Conservation (phyloP, 2,113 vertebrate genomes). For the Oreocharis arfaki region DNA sequence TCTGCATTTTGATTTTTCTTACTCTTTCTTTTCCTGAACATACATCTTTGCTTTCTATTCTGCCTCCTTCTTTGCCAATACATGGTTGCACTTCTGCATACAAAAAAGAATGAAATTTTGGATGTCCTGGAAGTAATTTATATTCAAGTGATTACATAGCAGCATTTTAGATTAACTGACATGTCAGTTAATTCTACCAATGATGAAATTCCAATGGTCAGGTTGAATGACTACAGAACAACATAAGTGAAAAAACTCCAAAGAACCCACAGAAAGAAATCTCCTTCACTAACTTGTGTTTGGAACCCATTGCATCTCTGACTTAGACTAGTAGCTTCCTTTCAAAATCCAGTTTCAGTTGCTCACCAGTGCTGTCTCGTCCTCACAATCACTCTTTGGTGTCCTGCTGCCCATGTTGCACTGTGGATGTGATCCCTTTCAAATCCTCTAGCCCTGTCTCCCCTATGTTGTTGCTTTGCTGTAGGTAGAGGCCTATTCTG, state of each 20-base stretch:
- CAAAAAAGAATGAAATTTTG: neutral
- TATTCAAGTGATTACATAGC: neutral
- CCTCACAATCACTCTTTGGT: neutral
- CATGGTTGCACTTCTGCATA: neutral
- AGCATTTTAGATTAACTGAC: neutral
- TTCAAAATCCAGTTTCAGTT: neutral
- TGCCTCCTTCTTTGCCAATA: neutral
- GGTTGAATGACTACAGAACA: neutral
- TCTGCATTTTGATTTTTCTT: neutral
- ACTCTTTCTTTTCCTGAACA: neutral
- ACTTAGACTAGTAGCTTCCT: neutral
- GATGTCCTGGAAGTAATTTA: neutral
- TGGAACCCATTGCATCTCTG: neutral
- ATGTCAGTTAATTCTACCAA: neutral
- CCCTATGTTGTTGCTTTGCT: neutral
- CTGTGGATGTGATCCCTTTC: neutral
- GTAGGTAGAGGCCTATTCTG: neutral
- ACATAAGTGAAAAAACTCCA: accelerated
- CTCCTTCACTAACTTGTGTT: neutral
- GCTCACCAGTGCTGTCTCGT: neutral
- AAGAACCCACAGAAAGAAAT: neutral
- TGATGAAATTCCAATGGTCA: neutral
- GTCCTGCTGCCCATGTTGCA: neutral
- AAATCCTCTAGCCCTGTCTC: neutral
- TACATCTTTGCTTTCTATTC: neutral